phyloP scores from a whole-genome alignment of 2,797 vertebrate species.

The Pampus argenteus region DNA sequence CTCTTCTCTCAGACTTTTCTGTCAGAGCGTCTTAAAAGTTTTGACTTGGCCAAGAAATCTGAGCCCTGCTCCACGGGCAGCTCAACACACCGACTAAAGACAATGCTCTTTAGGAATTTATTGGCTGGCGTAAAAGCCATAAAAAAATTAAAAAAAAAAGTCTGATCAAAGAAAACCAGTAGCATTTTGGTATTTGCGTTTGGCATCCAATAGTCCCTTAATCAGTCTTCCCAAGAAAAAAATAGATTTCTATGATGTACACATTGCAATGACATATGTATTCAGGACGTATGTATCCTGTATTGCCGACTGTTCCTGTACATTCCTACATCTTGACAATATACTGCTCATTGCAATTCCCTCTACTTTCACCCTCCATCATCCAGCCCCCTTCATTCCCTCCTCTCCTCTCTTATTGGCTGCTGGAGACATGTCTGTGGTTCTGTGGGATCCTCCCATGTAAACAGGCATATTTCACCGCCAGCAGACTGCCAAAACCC shows the following conservation, averaged over 20 bases:
- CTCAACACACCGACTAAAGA: constrained; percentile 58
- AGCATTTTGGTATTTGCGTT: constrained; percentile 35
- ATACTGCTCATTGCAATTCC: constrained; percentile 1
- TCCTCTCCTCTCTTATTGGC: constrained; percentile 51
- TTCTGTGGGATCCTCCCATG: constrained; percentile 80
- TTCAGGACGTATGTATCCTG: too few species aligned
- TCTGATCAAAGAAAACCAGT: constrained; percentile 23
- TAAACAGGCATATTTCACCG: constrained; percentile 79
- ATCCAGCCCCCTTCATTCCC: constrained; percentile 16
- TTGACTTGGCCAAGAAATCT: constrained; percentile 68
- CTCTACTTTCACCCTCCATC: constrained; percentile 41
- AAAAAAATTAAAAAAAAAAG: constrained; percentile 33
- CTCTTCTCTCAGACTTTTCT: constrained; percentile 73
- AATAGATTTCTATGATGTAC: not conserved
- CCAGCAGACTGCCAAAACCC: constrained; percentile 77
- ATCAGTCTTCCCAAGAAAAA: constrained; percentile 5
- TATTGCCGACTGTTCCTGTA: not conserved
- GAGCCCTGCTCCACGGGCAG: constrained; percentile 61
- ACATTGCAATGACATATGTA: not conserved
- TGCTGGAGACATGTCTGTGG: constrained; percentile 72
- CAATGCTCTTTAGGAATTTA: constrained; percentile 63
- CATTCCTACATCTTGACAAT: constrained; percentile 25
- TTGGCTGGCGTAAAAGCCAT: constrained; percentile 55
- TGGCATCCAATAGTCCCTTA: constrained; percentile 1
- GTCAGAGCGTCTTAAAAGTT: constrained; percentile 79